phyloP scores from a whole-genome alignment of 2,888 invertebrate species.

The Polietes domitor region DNA sequence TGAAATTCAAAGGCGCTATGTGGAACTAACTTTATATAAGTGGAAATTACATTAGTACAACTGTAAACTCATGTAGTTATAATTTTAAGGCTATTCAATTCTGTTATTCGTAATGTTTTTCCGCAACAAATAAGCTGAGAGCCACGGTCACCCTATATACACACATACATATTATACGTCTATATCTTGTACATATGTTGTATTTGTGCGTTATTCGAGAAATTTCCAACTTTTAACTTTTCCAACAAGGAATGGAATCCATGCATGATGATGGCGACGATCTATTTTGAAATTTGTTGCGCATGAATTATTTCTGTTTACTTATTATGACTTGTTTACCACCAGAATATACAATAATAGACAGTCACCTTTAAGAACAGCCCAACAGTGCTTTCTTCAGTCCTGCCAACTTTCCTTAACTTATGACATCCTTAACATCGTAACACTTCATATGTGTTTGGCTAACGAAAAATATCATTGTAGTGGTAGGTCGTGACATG shows the following conservation, averaged over 20 bases:
- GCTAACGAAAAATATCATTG: too few relatives aligned
- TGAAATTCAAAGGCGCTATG: too few relatives aligned
- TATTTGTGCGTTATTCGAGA: background rate
- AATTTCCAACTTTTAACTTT: conserved; percentile 10
- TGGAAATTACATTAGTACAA: too few relatives aligned
- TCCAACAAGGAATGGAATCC: background rate
- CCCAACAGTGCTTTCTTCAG: background rate
- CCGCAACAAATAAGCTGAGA: background rate
- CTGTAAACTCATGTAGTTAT: too few relatives aligned
- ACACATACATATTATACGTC: too few relatives aligned
- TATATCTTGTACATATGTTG: background rate
- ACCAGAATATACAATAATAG: background rate
- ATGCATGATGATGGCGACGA: background rate
- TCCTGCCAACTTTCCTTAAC: background rate
- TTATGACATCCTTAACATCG: background rate
- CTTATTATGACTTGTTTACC: conserved; percentile 45
- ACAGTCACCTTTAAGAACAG: conserved; percentile 3
- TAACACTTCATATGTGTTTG: too few relatives aligned
- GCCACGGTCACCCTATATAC: too few relatives aligned
- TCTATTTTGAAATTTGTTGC: conserved; percentile 42
- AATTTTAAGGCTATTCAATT: too few relatives aligned
- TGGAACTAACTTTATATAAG: too few relatives aligned
- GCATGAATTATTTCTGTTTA: conserved; percentile 56
- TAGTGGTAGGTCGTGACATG: too few relatives aligned
- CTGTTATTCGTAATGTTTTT: too few relatives aligned